Base-by-base conservation (phyloP, 2,797 vertebrate species). In the Emydoidea blandingii region DNA sequence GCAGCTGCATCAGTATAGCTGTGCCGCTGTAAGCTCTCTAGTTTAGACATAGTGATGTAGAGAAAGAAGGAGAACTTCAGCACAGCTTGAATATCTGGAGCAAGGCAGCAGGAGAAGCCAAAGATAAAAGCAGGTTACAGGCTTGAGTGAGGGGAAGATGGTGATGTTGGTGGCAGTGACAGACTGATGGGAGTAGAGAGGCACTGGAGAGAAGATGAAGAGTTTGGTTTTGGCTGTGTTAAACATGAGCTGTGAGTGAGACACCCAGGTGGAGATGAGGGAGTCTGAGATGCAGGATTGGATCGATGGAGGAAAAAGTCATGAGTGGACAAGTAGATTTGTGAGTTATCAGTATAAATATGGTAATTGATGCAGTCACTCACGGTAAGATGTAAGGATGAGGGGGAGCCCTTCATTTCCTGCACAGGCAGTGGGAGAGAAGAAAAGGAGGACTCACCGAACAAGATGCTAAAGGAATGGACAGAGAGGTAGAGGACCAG, bases 291-390 rank as follows among this genome's bases (percentile, higher is more conserved):
- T 59, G 89, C 76, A 50, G 91, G 87, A 49, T 89, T 79, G 56
- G 62, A 3, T 0, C 27, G 86, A 1, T 15, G 79, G 52, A 50
- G 29, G 29, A 27, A 19, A 50, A 81, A 31, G n/a, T 5, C 62
- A 78, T 81, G 74, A 50, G 23, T 0, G 4, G 34, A 0, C 29
- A 37, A 57, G 29, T 11, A 15, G 4, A 1, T 0, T 1, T 14
- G 34, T 74, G 16, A 25, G 12, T 47, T 82, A n/a, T 85, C 25
- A 52, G 11, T 12, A 31, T n/a, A 72, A 37, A 37, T 72, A 19
- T 72, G 34, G 21, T 37, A 72, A 23, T 37, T 41, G n/a, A 23
- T 23, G 65, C 65, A 4, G 65, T 72, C n/a, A 23, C n/a, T 23
- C 65, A 41, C 19, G 23, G 19, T 72, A 11, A 11, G 16, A 57